phyloP scores from a whole-genome alignment of 2,888 invertebrate species.

The Caradrina clavipalpis region DNA sequence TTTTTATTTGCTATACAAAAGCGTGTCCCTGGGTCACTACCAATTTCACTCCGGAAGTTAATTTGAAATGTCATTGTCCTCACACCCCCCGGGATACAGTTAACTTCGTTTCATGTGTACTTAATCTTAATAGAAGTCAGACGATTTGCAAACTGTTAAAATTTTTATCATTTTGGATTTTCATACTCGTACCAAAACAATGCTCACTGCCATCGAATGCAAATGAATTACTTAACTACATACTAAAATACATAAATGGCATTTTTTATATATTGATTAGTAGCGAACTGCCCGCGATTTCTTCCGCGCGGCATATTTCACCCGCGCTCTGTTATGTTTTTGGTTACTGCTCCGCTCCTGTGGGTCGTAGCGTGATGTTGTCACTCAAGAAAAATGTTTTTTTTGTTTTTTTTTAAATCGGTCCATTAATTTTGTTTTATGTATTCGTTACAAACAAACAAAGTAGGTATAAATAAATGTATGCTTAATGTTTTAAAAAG shows the following conservation, averaged over 20 bases:
- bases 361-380: too few species aligned
- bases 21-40: slow-evolving; percentile 59
- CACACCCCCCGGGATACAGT: slow-evolving; percentile 40
- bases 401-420: too few species aligned
- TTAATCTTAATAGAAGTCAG: slow-evolving; percentile 38
- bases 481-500: background rate
- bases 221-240: slow-evolving; percentile 4
- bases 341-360: too few species aligned
- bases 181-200: background rate
- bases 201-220: background rate
- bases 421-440: too few species aligned
- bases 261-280: background rate
- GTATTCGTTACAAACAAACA: too few species aligned
- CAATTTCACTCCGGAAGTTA: slow-evolving; percentile 65
- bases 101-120: slow-evolving; percentile 35
- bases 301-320: too few species aligned
- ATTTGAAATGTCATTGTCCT: slow-evolving; percentile 62
- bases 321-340: too few species aligned
- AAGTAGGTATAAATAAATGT: background rate
- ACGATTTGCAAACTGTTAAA: slow-evolving; percentile 8
- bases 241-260: background rate
- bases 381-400: too few species aligned
- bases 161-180: background rate
- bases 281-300: too few species aligned
- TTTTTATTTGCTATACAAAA: slow-evolving; percentile 78